Evolutionary conservation across 2,113 vertebrate genomes (phyloP).

Genomic region (Pica pica): DNA sequence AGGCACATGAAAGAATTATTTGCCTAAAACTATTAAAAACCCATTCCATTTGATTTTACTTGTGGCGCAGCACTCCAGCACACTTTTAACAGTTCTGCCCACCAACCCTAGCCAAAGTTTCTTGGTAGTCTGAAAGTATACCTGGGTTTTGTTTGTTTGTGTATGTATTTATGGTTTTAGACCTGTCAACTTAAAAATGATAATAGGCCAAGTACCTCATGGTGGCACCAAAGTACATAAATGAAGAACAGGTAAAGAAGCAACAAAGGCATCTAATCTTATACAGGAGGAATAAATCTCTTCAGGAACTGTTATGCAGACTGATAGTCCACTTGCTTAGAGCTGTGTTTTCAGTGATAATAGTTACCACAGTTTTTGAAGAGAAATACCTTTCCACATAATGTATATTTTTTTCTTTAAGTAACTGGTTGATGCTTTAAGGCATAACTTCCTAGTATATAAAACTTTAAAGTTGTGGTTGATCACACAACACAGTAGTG

Average conservation of each 20-base stretch:
- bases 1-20: not conserved
- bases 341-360: not conserved
- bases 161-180: not conserved
- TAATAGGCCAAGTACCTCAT: conserved; percentile 12
- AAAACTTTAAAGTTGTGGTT: not conserved
- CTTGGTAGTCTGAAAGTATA: not conserved
- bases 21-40: not conserved
- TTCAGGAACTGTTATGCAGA: not conserved
- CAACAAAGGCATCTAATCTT: not conserved
- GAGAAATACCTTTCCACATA: not conserved
- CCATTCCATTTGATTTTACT: not conserved
- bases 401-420: not conserved
- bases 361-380: not conserved
- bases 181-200: not conserved
- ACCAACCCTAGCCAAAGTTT: not conserved
- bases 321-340: not conserved
- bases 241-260: not conserved
- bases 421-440: not conserved
- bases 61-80: not conserved
- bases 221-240: conserved; percentile 50
- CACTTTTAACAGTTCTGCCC: not conserved
- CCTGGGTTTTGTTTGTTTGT: not conserved
- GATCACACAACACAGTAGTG: not conserved
- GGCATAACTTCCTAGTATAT: not conserved
- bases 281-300: not conserved